Evolutionary conservation across 2,888 invertebrate species (phyloP).

Genomic region (Heteromyza rotundicornis): DNA sequence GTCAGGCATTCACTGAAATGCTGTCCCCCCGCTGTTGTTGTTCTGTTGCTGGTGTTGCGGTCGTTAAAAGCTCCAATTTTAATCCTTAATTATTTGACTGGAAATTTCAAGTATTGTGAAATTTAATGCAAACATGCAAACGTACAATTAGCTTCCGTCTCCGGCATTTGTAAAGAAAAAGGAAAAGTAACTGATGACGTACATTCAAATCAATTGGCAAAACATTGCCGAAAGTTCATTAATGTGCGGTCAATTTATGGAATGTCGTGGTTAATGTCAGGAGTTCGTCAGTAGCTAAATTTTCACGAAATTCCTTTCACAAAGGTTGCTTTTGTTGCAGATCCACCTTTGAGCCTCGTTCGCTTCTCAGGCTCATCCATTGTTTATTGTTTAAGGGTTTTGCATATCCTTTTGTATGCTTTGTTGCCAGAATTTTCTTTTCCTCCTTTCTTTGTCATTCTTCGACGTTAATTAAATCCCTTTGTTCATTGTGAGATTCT

Average conservation of each 20-base stretch:
- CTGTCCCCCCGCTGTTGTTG: neutral
- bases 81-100: neutral
- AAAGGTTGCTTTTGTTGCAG: neutral
- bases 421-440: no score
- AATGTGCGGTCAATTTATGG: no score
- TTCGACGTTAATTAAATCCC: neutral
- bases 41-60: no score
- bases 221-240: no score
- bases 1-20: neutral
- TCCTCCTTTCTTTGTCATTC: neutral
- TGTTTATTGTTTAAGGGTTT: neutral
- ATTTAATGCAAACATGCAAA: neutral
- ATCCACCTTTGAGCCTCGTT: neutral
- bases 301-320: neutral
- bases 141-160: neutral
- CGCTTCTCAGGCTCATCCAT: neutral
- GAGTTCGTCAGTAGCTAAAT: no score
- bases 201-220: neutral
- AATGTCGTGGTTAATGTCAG: no score
- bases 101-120: neutral
- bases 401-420: no score
- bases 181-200: no score
- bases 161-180: no score
- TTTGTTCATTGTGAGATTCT: neutral
- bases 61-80: neutral